These are phyloP conservation scores for Biston betularia DNA, from an alignment of 2,888 invertebrate genomes.

Conservation along the genomic window DNA sequence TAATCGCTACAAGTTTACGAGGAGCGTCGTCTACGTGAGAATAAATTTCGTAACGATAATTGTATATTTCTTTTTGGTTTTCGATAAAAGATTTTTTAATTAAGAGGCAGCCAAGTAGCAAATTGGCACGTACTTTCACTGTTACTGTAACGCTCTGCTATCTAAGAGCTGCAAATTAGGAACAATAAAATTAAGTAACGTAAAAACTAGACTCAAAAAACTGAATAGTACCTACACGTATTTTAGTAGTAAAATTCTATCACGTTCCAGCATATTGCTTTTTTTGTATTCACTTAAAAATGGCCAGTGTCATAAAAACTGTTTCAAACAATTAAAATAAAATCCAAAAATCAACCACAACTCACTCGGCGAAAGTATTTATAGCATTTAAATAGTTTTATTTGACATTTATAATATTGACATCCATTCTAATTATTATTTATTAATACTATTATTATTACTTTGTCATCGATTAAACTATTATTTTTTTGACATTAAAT, in stretches of 20 bases:
- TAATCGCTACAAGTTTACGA: conserved; percentile 37
- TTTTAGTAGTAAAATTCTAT: conserved; percentile 2
- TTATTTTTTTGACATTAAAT: no score
- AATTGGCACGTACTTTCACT: conserved; percentile 30
- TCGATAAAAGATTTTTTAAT: conserved; percentile 31
- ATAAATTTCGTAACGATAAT: conserved; percentile 28
- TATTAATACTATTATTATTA: no score
- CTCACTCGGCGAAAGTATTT: no score
- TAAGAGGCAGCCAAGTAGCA: conserved; percentile 23
- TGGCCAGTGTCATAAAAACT: background rate
- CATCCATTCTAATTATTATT: no score
- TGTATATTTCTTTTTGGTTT: conserved; percentile 30
- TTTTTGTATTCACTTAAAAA: background rate
- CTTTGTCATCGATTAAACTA: no score
- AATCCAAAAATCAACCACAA: no score
- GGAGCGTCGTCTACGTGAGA: conserved; percentile 35
- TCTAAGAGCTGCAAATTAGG: conserved; percentile 13
- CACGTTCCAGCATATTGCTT: background rate
- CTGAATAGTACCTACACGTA: background rate
- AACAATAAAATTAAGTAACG: conserved; percentile 10
- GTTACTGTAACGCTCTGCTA: conserved; percentile 15
- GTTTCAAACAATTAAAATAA: no score
- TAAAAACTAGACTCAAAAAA: background rate
- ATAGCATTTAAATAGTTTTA: no score
- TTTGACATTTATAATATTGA: no score